A percentile compares a stretch with the other conserved stretches of the same genome.
phyloP scores from a whole-genome alignment of 1,140 invertebrate species.

The Daktulosphaira vitifoliae region DNA sequence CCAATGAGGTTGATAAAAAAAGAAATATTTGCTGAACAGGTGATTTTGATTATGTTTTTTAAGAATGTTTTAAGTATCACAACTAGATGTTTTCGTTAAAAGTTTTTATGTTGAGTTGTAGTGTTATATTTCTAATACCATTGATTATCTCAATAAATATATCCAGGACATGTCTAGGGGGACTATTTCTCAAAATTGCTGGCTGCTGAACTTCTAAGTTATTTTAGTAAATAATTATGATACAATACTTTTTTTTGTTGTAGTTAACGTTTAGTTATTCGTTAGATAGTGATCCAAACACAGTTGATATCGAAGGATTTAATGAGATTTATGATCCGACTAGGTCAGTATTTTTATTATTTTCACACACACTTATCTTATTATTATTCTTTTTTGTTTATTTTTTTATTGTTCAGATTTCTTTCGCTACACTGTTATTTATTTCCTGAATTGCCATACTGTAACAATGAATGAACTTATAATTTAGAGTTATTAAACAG shows the following conservation, averaged over 20 bases:
- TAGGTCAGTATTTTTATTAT: conserved; percentile 52
- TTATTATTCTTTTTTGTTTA: conserved; percentile 30
- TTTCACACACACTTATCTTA: too few species aligned
- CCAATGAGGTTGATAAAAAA: conserved; percentile 80
- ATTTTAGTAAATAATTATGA: too few species aligned
- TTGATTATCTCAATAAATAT: too few species aligned
- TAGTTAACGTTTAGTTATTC: conserved; percentile 91
- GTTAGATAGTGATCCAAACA: conserved; percentile 73
- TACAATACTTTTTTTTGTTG: conserved; percentile 45
- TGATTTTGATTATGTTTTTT: conserved; percentile 42
- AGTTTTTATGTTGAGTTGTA: too few species aligned
- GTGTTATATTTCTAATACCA: too few species aligned
- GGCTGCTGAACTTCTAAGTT: too few species aligned
- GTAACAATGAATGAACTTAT: conserved; percentile 49
- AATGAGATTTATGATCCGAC: conserved; percentile 75
- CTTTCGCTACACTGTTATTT: conserved; percentile 77
- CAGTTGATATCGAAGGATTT: conserved; percentile 81
- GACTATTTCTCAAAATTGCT: too few species aligned
- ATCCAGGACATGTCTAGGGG: too few species aligned
- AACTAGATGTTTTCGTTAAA: too few species aligned
- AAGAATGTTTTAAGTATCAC: conserved; percentile 28
- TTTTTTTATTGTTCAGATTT: conserved; percentile 58
- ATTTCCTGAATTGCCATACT: conserved; percentile 72
- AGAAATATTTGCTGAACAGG: conserved; percentile 72
- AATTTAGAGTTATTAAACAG: too few species aligned